A percentile compares a stretch with the other conserved stretches of the same genome.
phyloP scores from a whole-genome alignment of 1,140 invertebrate genomes.

The Drosophila lacteicornis region DNA sequence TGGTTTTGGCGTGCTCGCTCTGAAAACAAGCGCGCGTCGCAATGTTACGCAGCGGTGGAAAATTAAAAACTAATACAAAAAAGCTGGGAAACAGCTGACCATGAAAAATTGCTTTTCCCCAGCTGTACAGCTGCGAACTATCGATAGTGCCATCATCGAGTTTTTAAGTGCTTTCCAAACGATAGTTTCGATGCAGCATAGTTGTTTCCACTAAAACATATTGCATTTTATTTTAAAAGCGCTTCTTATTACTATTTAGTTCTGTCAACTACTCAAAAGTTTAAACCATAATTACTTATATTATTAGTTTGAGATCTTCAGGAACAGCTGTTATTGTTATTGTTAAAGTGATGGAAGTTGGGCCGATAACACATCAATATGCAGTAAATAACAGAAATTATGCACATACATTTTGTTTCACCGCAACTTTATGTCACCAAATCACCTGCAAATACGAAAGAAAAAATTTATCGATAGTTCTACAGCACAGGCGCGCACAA shows the following conservation, averaged over 20 bases:
- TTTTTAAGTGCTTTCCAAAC: neutral
- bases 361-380: too few relatives aligned
- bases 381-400: too few relatives aligned
- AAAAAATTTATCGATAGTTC: neutral
- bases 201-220: neutral
- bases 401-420: too few relatives aligned
- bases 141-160: constrained; percentile 1
- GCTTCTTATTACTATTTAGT: too few relatives aligned
- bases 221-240: too few relatives aligned
- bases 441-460: too few relatives aligned
- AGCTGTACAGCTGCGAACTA: neutral
- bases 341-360: too few relatives aligned
- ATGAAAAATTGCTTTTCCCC: constrained; percentile 2
- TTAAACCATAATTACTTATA: too few relatives aligned
- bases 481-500: neutral
- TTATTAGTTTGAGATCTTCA: too few relatives aligned
- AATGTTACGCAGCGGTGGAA: constrained; percentile 57
- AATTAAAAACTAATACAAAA: constrained; percentile 67
- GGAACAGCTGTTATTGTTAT: too few relatives aligned
- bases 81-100: constrained; percentile 45
- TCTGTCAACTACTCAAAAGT: too few relatives aligned
- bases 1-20: constrained; percentile 2
- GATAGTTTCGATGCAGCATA: neutral
- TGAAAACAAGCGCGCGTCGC: constrained; percentile 19
- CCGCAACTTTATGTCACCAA: too few relatives aligned